These are phyloP conservation scores for Lytechinus pictus DNA, from an alignment of 35 echinoderm and acorn worm genomes.

Conservation along the genomic window DNA sequence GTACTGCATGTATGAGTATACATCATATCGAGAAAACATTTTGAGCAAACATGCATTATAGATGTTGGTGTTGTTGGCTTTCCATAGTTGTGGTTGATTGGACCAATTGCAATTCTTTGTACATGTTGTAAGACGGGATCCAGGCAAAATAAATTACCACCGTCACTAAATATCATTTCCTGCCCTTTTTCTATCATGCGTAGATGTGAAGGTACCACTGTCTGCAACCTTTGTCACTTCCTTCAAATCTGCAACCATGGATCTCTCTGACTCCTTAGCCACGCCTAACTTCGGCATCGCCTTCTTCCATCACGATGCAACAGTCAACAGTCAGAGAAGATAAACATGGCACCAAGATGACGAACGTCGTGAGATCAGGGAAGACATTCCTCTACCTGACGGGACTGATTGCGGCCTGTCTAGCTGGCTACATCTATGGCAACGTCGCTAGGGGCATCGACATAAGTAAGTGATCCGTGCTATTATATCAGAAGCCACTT, in stretches of 20 bases:
- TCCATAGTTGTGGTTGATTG: too few relatives aligned
- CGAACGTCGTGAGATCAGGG: neutral
- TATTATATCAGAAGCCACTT: too few relatives aligned
- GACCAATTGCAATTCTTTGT: too few relatives aligned
- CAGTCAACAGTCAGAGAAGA: neutral
- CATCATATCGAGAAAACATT: too few relatives aligned
- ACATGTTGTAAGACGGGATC: too few relatives aligned
- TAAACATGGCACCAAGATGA: neutral
- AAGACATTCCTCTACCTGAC: slow-evolving; percentile 33
- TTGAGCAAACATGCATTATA: too few relatives aligned
- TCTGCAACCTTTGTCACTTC: neutral
- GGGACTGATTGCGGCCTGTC: neutral
- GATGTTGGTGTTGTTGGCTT: too few relatives aligned
- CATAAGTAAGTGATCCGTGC: neutral
- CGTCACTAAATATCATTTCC: neutral
- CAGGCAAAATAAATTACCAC: too few relatives aligned
- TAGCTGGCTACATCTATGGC: slow-evolving; percentile 22
- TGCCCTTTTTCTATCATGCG: neutral
- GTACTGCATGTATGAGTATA: too few relatives aligned
- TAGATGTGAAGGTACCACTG: neutral
- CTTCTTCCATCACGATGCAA: neutral
- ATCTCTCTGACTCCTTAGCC: neutral
- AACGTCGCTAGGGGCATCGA: neutral
- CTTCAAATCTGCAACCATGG: neutral
- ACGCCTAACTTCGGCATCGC: neutral